These are phyloP conservation scores for Anas capensis DNA, from an alignment of 2,797 vertebrate genomes.

Conservation along the genomic window DNA sequence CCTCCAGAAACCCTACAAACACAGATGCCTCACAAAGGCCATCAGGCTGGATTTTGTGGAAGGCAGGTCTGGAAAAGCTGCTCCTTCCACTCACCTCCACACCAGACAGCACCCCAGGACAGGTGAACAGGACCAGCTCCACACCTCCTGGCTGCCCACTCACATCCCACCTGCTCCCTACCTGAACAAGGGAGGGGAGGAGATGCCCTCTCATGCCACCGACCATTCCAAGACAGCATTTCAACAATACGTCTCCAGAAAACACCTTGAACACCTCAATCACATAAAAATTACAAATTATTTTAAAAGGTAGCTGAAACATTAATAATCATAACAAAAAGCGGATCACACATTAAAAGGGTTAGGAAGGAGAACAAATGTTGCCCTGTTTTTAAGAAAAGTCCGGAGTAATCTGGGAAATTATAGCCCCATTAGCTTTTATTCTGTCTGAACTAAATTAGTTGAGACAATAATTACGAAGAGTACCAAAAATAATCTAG, in stretches of 20 bases:
- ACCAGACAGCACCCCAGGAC: rapidly evolving
- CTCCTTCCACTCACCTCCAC: not conserved
- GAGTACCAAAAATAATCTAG: conserved; percentile 36
- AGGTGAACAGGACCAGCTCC: not conserved
- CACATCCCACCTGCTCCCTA: not conserved
- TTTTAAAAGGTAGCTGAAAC: not conserved
- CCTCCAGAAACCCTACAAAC: not conserved
- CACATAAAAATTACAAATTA: not conserved
- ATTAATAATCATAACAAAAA: not conserved
- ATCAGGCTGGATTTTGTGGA: not conserved
- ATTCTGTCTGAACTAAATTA: conserved; percentile 37
- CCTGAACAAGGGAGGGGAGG: not conserved
- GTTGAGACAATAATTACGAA: conserved; percentile 38
- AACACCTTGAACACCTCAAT: not conserved
- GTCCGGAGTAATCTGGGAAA: conserved; percentile 19
- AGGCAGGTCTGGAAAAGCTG: not conserved
- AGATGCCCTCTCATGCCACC: not conserved
- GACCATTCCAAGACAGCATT: not conserved
- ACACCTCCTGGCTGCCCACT: rapidly evolving
- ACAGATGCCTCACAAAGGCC: not conserved
- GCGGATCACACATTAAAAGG: not conserved
- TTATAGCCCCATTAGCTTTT: conserved; percentile 1
- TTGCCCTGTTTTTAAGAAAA: conserved; percentile 11
- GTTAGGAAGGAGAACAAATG: not conserved
- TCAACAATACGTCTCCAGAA: not conserved